Conservation (phyloP, 1,140 invertebrate species). For the Bombus breviceps region DNA sequence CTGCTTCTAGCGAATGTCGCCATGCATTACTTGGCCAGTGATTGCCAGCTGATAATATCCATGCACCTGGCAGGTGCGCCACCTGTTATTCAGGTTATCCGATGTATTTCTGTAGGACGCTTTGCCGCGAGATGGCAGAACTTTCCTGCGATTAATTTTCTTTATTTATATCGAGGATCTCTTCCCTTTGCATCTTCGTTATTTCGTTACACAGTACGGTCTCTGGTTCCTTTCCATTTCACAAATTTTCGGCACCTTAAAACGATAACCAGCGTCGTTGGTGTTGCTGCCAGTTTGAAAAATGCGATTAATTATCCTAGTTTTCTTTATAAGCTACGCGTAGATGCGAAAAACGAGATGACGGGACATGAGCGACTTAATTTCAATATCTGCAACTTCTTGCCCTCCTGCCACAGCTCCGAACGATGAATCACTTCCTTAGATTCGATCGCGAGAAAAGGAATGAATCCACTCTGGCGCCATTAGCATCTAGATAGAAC, state of each 20-base stretch:
- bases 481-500: slow-evolving; percentile 34
- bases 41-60: slow-evolving; percentile 47
- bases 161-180: slow-evolving; percentile 5
- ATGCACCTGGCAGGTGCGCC: slow-evolving; percentile 49
- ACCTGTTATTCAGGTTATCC: slow-evolving; percentile 54
- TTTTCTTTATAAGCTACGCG: too few species aligned
- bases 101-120: not conserved
- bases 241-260: not conserved
- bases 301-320: not conserved
- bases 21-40: slow-evolving; percentile 21
- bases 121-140: slow-evolving; percentile 34
- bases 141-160: slow-evolving; percentile 13
- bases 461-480: slow-evolving; percentile 16
- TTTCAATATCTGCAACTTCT: not conserved
- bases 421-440: not conserved
- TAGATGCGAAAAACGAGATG: not conserved
- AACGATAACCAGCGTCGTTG: too few species aligned
- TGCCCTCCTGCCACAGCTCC: not conserved
- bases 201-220: too few species aligned
- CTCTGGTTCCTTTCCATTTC: too few species aligned
- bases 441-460: slow-evolving; percentile 12
- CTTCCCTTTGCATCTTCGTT: not conserved
- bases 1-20: slow-evolving; percentile 23
- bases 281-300: not conserved
- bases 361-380: not conserved